Percentiles rank a stretch among this genome's conserved stretches.
Evolutionary conservation across 2,113 vertebrate genomes (phyloP).

Genomic region (Aleadryas rufinucha): DNA sequence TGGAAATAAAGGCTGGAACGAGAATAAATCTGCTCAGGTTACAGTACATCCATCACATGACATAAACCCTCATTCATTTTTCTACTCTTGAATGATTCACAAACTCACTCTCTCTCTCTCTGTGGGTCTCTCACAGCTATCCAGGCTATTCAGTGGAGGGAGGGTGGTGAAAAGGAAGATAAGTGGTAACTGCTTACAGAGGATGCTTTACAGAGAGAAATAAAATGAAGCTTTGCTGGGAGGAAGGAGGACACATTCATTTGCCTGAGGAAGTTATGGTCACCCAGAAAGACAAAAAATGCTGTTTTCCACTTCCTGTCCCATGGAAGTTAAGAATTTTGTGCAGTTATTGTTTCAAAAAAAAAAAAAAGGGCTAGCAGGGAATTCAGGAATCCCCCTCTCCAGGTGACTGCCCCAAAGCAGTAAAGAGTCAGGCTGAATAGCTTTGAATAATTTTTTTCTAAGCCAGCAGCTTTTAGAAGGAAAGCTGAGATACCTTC

Average conservation of each 20-base stretch:
- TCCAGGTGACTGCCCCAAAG: not conserved
- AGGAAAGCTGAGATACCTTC: not conserved
- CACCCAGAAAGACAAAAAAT: not conserved
- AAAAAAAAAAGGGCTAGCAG: rapidly evolving
- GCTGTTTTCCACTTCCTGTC: not conserved
- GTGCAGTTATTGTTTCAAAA: not conserved
- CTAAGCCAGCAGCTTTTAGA: not conserved
- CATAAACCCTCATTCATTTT: not conserved
- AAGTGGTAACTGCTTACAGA: not conserved
- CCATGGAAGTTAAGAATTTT: not conserved
- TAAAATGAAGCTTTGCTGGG: not conserved
- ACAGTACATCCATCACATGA: not conserved
- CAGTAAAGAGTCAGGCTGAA: not conserved
- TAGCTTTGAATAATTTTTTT: not conserved
- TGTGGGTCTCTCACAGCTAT: not conserved
- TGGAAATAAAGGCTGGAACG: not conserved
- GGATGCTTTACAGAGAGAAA: not conserved
- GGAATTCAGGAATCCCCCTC: not conserved
- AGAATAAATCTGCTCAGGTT: not conserved
- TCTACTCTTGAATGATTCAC: not conserved
- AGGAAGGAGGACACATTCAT: not conserved
- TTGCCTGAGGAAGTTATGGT: not conserved
- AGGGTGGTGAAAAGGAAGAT: not conserved
- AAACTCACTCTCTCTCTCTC: not conserved
- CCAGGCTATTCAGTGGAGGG: not conserved